Percentiles rank a stretch among this genome's conserved stretches.
These are phyloP conservation scores for Fopius arisanus DNA, from an alignment of 1,140 invertebrate species.

Conservation along the genomic window DNA sequence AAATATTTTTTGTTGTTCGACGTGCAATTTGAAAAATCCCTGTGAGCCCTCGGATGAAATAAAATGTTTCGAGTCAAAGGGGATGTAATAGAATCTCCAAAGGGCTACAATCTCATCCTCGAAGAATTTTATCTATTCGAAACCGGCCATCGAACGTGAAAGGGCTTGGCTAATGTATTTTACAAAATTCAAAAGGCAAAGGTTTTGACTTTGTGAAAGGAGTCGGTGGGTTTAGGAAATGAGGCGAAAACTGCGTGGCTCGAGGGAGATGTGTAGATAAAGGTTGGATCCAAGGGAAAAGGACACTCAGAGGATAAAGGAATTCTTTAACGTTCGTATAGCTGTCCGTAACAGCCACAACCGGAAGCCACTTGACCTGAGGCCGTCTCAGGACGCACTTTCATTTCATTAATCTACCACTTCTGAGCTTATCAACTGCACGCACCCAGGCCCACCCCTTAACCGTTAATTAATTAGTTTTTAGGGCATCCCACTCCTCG, in stretches of 20 bases:
- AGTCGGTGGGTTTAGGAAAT: background rate
- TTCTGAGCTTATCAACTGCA: constrained; percentile 35
- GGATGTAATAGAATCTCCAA: constrained; percentile 9
- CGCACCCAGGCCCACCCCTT: constrained; percentile 15
- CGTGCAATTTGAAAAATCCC: background rate
- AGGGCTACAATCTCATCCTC: background rate
- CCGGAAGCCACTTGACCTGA: constrained; percentile 12
- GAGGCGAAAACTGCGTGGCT: constrained; percentile 2
- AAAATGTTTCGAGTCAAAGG: background rate
- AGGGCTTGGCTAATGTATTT: background rate
- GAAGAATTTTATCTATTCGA: constrained; percentile 20
- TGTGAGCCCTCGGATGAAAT: too few species aligned
- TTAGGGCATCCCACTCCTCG: too few species aligned
- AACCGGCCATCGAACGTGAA: background rate
- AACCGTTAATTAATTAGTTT: too few species aligned
- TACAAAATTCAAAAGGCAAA: constrained; percentile 1
- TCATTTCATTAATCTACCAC: constrained; percentile 56
- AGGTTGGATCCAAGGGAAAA: constrained; percentile 23
- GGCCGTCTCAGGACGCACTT: constrained; percentile 42
- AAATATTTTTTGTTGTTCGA: too few species aligned
- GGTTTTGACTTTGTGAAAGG: background rate
- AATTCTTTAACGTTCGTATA: constrained; percentile 44
- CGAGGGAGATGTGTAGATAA: background rate
- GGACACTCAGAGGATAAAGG: constrained; percentile 39
- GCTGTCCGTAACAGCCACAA: constrained; percentile 16